Conservation (phyloP, 2,797 vertebrate species). For the Sebastes variabilis region DNA sequence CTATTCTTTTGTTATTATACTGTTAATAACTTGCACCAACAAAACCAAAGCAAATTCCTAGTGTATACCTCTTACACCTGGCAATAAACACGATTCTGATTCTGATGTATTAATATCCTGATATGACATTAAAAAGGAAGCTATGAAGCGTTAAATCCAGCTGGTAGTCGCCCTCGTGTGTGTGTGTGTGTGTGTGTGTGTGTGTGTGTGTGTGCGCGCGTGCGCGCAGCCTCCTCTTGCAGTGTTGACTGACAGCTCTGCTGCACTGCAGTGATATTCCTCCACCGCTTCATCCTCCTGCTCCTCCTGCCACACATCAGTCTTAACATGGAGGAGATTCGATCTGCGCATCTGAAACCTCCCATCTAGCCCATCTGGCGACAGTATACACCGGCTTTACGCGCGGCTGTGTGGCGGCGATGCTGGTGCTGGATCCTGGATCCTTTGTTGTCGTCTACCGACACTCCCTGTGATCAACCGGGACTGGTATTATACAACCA, state of each 20-base stretch:
- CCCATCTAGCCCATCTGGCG: neutral
- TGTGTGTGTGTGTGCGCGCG: neutral
- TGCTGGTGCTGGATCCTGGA: slow-evolving; percentile 6
- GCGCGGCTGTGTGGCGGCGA: neutral
- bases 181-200: neutral
- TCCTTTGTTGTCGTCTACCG: slow-evolving; percentile 57
- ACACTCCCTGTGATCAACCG: slow-evolving; percentile 35
- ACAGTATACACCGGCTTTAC: neutral
- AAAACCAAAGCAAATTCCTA: too few species aligned
- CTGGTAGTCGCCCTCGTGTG: neutral
- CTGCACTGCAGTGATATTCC: slow-evolving; percentile 81
- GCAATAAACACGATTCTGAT: too few species aligned
- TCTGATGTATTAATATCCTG: neutral
- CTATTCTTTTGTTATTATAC: too few species aligned
- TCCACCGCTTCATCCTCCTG: slow-evolving; percentile 39
- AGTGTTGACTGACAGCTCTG: slow-evolving; percentile 75
- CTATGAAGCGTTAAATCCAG: neutral
- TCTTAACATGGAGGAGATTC: slow-evolving; percentile 19
- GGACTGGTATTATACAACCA: neutral
- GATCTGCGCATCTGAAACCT: slow-evolving; percentile 18
- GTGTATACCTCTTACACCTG: too few species aligned
- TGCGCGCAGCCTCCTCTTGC: slow-evolving; percentile 34
- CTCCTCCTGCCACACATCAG: slow-evolving; percentile 38
- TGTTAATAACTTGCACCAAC: too few species aligned
- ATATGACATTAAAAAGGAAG: neutral